phyloP scores from a whole-genome alignment of 2,113 vertebrate genomes.

The Stercorarius parasiticus region DNA sequence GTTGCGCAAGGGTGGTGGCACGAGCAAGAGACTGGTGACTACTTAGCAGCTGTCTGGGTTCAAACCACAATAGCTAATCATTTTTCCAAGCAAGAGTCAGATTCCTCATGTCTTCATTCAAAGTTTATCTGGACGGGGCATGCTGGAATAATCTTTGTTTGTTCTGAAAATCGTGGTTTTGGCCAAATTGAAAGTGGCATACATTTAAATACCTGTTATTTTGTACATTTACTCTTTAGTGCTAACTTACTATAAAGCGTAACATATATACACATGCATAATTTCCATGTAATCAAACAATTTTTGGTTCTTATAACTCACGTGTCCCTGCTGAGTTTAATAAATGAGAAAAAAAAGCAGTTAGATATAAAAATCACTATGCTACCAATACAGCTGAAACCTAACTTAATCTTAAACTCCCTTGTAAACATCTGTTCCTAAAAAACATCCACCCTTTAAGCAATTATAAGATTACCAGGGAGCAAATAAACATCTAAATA shows the following conservation, averaged over 20 bases:
- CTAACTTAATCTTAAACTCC: not conserved
- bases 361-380: not conserved
- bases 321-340: not conserved
- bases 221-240: not conserved
- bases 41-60: not conserved
- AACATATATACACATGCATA: not conserved
- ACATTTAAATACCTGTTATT: not conserved
- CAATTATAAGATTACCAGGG: not conserved
- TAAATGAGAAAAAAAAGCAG: not conserved
- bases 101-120: not conserved
- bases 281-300: not conserved
- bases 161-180: not conserved
- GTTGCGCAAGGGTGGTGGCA: not conserved
- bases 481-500: slow-evolving; percentile 16
- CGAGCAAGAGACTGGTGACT: not conserved
- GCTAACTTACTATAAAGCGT: not conserved
- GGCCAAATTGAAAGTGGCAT: not conserved
- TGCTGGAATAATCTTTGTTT: not conserved
- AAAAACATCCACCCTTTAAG: not conserved
- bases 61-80: accelerated
- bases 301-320: not conserved
- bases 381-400: not conserved
- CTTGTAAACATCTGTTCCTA: not conserved
- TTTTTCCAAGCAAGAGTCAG: not conserved
- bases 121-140: not conserved